A percentile compares a stretch with the other conserved stretches of the same genome.
phyloP scores from a whole-genome alignment of 2,797 vertebrate species.

The Macrochelys suwanniensis region DNA sequence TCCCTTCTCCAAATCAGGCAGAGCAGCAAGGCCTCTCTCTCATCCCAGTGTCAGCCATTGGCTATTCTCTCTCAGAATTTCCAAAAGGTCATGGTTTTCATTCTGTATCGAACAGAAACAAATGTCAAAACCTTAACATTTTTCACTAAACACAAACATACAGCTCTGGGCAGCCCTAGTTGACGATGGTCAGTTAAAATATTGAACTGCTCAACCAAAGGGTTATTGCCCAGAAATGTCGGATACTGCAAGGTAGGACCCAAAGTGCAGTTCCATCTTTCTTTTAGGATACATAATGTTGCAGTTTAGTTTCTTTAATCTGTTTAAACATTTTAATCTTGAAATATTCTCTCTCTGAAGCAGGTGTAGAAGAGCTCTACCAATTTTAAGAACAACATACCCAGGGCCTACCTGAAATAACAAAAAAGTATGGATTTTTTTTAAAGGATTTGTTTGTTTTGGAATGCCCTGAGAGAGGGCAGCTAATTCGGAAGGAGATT shows the following conservation, averaged over 20 bases:
- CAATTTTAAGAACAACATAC: conserved; percentile 76
- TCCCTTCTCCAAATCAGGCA: neutral
- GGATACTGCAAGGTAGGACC: neutral
- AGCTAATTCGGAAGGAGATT: conserved; percentile 65
- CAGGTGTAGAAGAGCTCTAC: conserved; percentile 65
- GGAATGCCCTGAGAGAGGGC: conserved; percentile 73
- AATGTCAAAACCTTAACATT: neutral
- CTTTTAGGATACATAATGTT: conserved; percentile 51
- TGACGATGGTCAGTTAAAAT: neutral
- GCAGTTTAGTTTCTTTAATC: conserved; percentile 58
- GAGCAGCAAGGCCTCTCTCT: neutral
- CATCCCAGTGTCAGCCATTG: neutral
- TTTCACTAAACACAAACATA: neutral
- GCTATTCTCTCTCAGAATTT: neutral
- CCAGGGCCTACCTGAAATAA: conserved; percentile 82
- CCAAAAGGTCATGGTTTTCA: neutral
- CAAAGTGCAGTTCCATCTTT: conserved; percentile 40
- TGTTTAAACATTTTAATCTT: conserved; percentile 76
- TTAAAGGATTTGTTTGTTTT: conserved; percentile 71
- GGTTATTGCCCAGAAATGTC: neutral
- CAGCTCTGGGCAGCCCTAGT: neutral
- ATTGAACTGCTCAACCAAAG: neutral
- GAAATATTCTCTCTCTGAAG: conserved; percentile 74
- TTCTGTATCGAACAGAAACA: neutral
- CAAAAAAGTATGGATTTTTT: conserved; percentile 60